Evolutionary conservation across 1,140 invertebrate genomes (phyloP), one percentile per base, ranked within the genome.

Genomic region (Eupeodes corollae): DNA sequence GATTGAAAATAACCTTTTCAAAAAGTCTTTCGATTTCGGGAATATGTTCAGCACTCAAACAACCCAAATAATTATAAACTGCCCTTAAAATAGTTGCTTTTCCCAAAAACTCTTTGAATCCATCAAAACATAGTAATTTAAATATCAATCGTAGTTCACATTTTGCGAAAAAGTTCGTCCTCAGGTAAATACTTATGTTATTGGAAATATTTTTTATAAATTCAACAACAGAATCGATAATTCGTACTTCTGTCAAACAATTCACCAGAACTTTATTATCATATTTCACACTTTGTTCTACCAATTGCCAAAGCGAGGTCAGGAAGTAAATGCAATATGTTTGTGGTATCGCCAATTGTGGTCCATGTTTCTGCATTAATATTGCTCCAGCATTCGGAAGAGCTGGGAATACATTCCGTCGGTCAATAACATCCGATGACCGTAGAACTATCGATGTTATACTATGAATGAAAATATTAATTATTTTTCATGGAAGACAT

Each of bases 371-470:
- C 34, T 60, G 53, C 49, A 56, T 55, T 26, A 66, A 33, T 8
- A 68, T 56, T 16, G 66, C 48, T 14, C 66, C 63, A 30, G 67
- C 52, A 56, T 68, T 64, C 9, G 61, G 61, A 42, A 68, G 35
- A 16, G 65, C 50, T 10, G 57, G 38, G 33, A 64, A 61, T 11
- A 56, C 48, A 39, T 55, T 53, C 12, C 61, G 58, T 3, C 66
- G 52, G 51, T 67, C 65, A 26, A 26, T 26, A 26, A 26, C 21
- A 11, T 42, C 37, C 30, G 49, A 49, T 33, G 45, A 47, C 18
- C 54, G 52, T 48, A 65, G 44, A 51, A 67, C 44, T 52, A 65
- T 52, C 42, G 65, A 67, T 34, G 53, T 44, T 8, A 50, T 46
- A 8, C 60, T 67, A 46, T 32, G 19, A 30, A 53, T 42, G 21